Conservation (phyloP, 1,140 invertebrate species). For the Drosophila ironensis region DNA sequence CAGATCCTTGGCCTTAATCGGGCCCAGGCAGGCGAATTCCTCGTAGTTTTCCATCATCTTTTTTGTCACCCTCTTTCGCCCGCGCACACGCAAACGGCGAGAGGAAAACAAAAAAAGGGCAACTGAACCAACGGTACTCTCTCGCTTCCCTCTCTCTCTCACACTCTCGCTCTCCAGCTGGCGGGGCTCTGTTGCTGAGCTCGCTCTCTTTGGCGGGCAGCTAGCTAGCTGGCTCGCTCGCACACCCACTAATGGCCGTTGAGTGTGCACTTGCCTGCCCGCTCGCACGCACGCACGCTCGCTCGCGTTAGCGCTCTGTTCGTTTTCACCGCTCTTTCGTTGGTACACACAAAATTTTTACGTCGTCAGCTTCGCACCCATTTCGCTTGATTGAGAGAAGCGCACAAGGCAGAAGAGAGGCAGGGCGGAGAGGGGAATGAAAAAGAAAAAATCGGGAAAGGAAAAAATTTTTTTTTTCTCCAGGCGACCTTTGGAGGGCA, state of each 20-base stretch:
- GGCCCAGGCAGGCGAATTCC: constrained; percentile 56
- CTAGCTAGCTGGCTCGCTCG: no score
- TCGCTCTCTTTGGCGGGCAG: constrained; percentile 57
- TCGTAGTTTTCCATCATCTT: constrained; percentile 79
- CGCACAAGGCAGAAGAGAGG: no score
- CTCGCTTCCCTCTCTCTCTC: no score
- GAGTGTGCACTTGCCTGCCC: constrained; percentile 26
- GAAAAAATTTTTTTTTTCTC: constrained; percentile 56
- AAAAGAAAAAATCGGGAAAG: no score
- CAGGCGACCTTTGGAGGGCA: constrained; percentile 13
- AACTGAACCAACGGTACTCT: no score
- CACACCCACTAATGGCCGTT: no score
- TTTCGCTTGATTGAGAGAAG: constrained; percentile 62
- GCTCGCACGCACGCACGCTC: constrained; percentile 38
- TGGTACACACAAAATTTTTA: constrained; percentile 81
- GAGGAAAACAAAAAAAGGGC: no score
- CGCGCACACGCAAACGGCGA: constrained; percentile 15
- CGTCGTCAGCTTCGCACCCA: constrained; percentile 66
- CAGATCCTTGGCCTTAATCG: constrained; percentile 61
- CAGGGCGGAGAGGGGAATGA: no score
- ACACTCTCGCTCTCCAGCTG: no score
- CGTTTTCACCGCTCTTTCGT: constrained; percentile 73
- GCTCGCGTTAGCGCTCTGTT: constrained; percentile 68
- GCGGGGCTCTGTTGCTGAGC: constrained; percentile 30
- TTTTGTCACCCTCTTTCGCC: no score